Base-by-base conservation (phyloP, 2,113 vertebrate species). In the Mustela lutreola region DNA sequence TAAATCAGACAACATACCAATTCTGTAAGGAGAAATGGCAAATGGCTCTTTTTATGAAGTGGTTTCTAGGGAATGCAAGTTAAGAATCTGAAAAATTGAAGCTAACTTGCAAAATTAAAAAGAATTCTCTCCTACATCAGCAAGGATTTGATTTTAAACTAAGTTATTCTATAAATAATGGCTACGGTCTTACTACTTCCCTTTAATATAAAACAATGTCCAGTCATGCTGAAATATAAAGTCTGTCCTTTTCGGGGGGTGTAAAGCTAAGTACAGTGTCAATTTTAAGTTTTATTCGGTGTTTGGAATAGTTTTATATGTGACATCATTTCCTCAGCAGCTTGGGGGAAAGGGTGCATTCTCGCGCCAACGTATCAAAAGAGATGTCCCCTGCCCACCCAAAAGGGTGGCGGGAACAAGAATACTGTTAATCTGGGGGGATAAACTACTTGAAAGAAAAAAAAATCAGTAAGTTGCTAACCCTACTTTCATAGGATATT, bases 391-490 rank as follows among this genome's bases (percentile, higher is more conserved):
- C 53, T 18, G 53, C 48, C 81, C 22, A 36, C 28, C 90, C 62
- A 21, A 50, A 71, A 86, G 10, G 28, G 9, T 1, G 22, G n/a
- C 50, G 28, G 7, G 70, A 15, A 88, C 95, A 96, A 31, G 5
- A 83, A 79, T 70, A 53, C 9, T 84, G 11, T 84, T 91, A 53
- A 85, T 91, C 12, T 95, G 65, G 33, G 31, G 7, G 42, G 45
- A 96, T 53, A 92, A 97, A 97, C 70, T 42, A 63, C 33, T 73
- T 88, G 8, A 76, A 94, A 83, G 42, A 63, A 92, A 91, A 88
- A 73, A 42, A 78, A 16, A 80, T 65, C 22, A 96, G 39, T 48
- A 83, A 87, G 53, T 62, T 79, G 39, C 14, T 91, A 14, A 65
- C 71, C 85, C 22, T 96, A 79, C 70, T 95, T 89, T 85, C 65